Conservation (phyloP, 2,113 vertebrate genomes). For the Ia io region DNA sequence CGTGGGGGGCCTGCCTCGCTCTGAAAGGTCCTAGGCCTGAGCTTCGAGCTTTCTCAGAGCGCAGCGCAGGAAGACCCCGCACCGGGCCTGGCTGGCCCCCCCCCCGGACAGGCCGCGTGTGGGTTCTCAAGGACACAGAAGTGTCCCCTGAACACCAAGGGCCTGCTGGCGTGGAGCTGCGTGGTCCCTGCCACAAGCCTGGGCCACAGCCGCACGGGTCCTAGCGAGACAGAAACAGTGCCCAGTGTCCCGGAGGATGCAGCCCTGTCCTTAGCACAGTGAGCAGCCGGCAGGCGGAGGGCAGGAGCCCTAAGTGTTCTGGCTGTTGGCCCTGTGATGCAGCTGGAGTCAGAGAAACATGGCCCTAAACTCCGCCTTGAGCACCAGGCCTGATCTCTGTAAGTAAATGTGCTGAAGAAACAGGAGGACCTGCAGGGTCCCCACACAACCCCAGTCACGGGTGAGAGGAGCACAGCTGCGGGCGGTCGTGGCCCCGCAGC, state of each 20-base stretch:
- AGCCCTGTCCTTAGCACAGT: fast-evolving
- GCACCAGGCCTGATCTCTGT: neutral
- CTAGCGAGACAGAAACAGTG: too few species aligned
- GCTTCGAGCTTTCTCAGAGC: neutral
- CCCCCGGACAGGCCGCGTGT: fast-evolving
- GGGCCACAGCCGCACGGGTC: too few species aligned
- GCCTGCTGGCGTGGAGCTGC: fast-evolving
- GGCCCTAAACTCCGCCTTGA: neutral
- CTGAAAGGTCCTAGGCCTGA: neutral
- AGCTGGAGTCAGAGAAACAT: neutral
- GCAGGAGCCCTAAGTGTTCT: neutral
- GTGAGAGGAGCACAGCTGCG: neutral
- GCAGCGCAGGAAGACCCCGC: fast-evolving
- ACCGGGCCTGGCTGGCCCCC: too few species aligned
- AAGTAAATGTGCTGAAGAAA: neutral
- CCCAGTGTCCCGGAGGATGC: too few species aligned
- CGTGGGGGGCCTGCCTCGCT: neutral
- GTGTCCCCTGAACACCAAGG: fast-evolving
- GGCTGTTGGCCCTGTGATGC: fast-evolving
- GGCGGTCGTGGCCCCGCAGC: too few species aligned
- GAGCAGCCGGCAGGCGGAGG: neutral
- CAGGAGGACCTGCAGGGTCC: neutral
- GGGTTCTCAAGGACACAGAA: neutral
- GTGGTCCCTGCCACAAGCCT: neutral
- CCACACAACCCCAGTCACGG: too few species aligned